These are phyloP conservation scores for Adelphocoris suturalis DNA, from an alignment of 2,888 invertebrate species.

Conservation along the genomic window DNA sequence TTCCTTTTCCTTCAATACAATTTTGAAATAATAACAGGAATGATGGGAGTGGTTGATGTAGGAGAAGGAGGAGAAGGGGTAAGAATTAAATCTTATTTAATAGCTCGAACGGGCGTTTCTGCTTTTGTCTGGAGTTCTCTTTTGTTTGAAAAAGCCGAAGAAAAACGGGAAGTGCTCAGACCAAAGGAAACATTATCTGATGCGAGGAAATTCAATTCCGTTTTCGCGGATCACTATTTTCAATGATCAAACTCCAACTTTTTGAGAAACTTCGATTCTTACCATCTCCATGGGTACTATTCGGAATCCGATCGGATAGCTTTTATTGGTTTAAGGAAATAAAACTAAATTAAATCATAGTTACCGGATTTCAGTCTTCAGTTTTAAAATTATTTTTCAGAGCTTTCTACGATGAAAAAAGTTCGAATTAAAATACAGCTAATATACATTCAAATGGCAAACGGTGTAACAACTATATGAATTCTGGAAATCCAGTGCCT, in stretches of 20 bases:
- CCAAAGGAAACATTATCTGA: background rate
- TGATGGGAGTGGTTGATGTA: background rate
- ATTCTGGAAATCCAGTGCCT: too few relatives aligned
- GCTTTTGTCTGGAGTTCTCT: background rate
- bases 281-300: background rate
- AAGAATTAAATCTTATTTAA: conserved; percentile 36
- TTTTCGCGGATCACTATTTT: conserved; percentile 20
- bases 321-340: background rate
- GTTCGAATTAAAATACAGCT: too few relatives aligned
- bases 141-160: background rate
- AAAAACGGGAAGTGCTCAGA: background rate
- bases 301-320: background rate
- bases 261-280: background rate
- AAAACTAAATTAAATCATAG: too few relatives aligned
- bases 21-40: conserved; percentile 29
- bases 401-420: too few relatives aligned
- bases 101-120: background rate
- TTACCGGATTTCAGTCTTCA: too few relatives aligned
- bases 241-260: conserved; percentile 3
- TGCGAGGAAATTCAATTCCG: background rate
- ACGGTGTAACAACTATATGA: too few relatives aligned
- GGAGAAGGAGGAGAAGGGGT: background rate
- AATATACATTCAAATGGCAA: too few relatives aligned
- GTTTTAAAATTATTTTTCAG: too few relatives aligned
- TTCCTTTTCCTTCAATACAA: conserved; percentile 35